Evolutionary conservation across 2,797 vertebrate genomes (phyloP), one percentile per base, ranked within the genome.

Genomic region (Tiaroga cobitis): DNA sequence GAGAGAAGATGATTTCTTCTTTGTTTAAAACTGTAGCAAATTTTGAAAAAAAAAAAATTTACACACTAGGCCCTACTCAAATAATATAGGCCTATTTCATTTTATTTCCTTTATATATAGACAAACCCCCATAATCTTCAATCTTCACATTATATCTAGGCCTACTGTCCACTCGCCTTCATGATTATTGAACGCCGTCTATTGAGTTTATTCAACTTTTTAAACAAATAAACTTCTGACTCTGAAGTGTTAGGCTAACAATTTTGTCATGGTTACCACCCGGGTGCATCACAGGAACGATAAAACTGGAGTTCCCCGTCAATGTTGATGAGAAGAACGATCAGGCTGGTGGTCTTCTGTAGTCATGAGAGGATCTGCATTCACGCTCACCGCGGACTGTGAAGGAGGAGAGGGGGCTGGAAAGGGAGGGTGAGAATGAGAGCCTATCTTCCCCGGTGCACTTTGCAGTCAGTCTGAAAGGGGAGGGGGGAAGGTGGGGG

Each of bases 391-490:
- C 49, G 49, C 69, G 24, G 78, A 56, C 54, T 43, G 67, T 41
- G 61, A 26, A 87, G 70, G 76, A 51, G 61, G 21, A 72, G 37
- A 73, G 26, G 37, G 73, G 43, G 73, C 46, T 51, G 83, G 70
- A 29, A 24, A 76, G 81, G 72, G 43, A 76, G 77, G 68, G 76
- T 56, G 85, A 34, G 75, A 72, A 67, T 56, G 69, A 61, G 69
- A 87, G 61, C 68, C 72, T 81, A 85, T 81, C 85, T 85, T 82
- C 69, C 70, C 70, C 79, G n/a, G 75, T 88, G 88, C 89, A 88
- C 89, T 90, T 91, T 85, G 87, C 88, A 86, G 88, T 82, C 68
- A 78, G 87, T 69, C 37, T 61, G 79, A 67, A 80, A 82, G 70
- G 88, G 85, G 80, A 80, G 85, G 85, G 87, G 83, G 87, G 85